phyloP scores from a whole-genome alignment of 2,888 invertebrate genomes.

The Hydroisotoma schaefferi region DNA sequence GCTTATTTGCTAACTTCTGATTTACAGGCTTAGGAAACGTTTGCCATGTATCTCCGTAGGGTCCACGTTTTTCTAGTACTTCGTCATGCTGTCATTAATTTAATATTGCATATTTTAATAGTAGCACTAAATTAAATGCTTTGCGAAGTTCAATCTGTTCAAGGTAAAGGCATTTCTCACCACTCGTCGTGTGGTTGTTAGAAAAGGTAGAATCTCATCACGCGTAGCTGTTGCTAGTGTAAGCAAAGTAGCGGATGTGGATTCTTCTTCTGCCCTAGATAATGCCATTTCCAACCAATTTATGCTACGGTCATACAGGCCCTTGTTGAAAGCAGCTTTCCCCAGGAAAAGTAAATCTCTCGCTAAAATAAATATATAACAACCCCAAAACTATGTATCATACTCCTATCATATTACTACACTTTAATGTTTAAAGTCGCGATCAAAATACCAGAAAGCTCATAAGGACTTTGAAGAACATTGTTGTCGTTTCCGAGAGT shows the following conservation, averaged over 20 bases:
- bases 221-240: conserved; percentile 44
- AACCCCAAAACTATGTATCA: too few relatives aligned
- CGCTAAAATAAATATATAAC: conserved; percentile 40
- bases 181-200: conserved; percentile 50
- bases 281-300: conserved; percentile 51
- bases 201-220: conserved; percentile 51
- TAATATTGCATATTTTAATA: neutral
- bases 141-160: too few relatives aligned
- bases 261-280: conserved; percentile 48
- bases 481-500: conserved; percentile 30
- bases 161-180: too few relatives aligned
- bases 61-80: conserved; percentile 48
- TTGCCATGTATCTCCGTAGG: conserved; percentile 49
- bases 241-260: conserved; percentile 30
- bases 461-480: conserved; percentile 41
- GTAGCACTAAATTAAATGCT: too few relatives aligned
- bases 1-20: conserved; percentile 37
- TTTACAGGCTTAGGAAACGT: conserved; percentile 48
- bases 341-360: conserved; percentile 52
- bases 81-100: conserved; percentile 48
- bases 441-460: conserved; percentile 42
- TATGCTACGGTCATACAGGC: conserved; percentile 51
- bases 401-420: too few relatives aligned
- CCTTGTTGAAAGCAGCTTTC: conserved; percentile 52
- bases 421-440: too few relatives aligned